Conservation (phyloP, 2,797 vertebrate species). For the Sylvilagus floridanus region DNA sequence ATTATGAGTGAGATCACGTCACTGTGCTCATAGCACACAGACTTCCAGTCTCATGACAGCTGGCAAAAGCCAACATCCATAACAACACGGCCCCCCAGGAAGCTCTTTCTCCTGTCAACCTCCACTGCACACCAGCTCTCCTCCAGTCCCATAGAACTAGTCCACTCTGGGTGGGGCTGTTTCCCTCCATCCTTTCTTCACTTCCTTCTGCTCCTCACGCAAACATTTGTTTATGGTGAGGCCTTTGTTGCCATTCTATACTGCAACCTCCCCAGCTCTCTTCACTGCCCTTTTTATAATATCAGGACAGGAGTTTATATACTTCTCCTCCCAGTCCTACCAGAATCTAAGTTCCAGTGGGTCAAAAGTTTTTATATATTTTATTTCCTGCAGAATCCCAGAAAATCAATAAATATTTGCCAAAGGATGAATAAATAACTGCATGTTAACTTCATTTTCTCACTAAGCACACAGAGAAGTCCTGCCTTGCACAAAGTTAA, state of each 20-base stretch:
- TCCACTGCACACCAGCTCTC: neutral
- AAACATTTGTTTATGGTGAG: neutral
- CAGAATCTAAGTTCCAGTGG: neutral
- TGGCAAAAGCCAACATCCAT: neutral
- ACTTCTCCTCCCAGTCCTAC: neutral
- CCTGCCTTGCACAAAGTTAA: neutral
- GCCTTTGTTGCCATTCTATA: too few species aligned
- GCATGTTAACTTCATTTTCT: neutral
- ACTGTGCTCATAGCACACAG: neutral
- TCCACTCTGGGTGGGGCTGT: neutral
- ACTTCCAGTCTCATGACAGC: neutral
- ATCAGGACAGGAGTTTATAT: neutral
- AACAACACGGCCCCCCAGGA: neutral
- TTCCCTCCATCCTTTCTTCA: neutral
- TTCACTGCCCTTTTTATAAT: neutral
- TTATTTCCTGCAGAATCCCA: neutral
- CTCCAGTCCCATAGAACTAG: neutral
- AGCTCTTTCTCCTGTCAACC: neutral
- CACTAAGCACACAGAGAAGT: neutral
- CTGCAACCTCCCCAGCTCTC: neutral
- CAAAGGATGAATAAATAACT: neutral
- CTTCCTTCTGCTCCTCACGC: neutral
- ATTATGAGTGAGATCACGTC: neutral
- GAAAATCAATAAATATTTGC: neutral
- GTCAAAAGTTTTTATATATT: neutral